Percentiles rank a stretch among this genome's conserved stretches.
These are phyloP conservation scores for Lycophotia porphyrea DNA, from an alignment of 2,888 invertebrate species.

Conservation along the genomic window DNA sequence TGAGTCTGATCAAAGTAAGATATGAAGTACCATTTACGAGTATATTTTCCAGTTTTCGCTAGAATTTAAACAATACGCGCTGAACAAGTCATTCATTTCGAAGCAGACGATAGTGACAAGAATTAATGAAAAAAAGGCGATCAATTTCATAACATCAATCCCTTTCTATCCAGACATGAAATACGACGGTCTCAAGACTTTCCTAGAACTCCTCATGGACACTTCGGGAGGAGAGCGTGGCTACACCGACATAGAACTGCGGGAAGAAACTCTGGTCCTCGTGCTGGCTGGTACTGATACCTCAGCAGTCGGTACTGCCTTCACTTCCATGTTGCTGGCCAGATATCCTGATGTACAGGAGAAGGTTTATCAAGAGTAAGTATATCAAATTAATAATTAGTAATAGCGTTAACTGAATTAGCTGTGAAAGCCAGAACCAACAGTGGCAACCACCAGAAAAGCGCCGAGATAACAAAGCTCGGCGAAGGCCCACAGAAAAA, in stretches of 20 bases:
- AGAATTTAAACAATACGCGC: background rate
- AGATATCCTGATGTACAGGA: conserved; percentile 73
- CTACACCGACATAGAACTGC: conserved; percentile 69
- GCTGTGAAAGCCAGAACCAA: no score
- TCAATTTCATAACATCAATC: background rate
- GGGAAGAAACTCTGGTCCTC: conserved; percentile 75
- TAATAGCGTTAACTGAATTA: background rate
- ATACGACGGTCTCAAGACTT: conserved; percentile 60
- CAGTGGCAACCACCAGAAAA: no score
- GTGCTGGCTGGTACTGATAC: conserved; percentile 78
- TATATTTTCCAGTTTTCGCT: background rate
- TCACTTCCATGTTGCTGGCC: conserved; percentile 70
- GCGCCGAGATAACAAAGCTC: no score
- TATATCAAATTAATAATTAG: background rate
- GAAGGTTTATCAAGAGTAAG: conserved; percentile 73
- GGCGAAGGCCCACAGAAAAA: no score
- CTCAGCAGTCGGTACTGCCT: conserved; percentile 72
- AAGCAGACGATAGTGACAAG: background rate
- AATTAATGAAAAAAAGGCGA: background rate
- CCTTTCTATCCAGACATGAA: conserved; percentile 24
- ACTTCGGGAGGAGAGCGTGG: conserved; percentile 60
- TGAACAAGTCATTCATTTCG: background rate
- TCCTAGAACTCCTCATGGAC: conserved; percentile 74
- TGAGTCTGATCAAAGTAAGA: conserved; percentile 50
- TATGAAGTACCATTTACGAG: background rate